phyloP scores from a whole-genome alignment of 1,140 invertebrate genomes.

The Leguminivora glycinivorella region DNA sequence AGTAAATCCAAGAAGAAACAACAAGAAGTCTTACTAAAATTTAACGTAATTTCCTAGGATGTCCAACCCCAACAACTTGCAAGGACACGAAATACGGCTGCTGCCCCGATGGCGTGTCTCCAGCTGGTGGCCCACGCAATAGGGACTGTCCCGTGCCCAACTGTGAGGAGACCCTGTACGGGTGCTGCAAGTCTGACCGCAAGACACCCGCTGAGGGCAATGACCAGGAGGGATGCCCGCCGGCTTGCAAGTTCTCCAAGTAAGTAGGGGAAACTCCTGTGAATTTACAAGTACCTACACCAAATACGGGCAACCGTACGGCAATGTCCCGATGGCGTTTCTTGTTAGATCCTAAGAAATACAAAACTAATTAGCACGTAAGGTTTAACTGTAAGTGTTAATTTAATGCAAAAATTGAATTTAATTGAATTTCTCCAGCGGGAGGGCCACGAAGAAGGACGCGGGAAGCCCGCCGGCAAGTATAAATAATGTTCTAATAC shows the following conservation, averaged over 20 bases:
- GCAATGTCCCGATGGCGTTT: too few species aligned
- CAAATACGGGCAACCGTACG: too few species aligned
- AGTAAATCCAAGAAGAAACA: too few species aligned
- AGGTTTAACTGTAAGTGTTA: too few species aligned
- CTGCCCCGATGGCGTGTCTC: slow-evolving; percentile 92
- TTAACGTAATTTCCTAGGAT: slow-evolving; percentile 72
- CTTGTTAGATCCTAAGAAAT: too few species aligned
- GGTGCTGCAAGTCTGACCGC: slow-evolving; percentile 90
- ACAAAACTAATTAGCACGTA: too few species aligned
- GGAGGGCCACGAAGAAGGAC: too few species aligned
- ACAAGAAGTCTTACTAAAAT: too few species aligned
- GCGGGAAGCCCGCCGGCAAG: too few species aligned
- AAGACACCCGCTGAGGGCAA: slow-evolving; percentile 89
- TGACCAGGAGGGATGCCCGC: slow-evolving; percentile 89
- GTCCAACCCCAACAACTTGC: slow-evolving; percentile 86
- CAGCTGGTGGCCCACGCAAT: slow-evolving; percentile 85
- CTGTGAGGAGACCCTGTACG: slow-evolving; percentile 89
- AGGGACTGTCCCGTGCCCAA: slow-evolving; percentile 88
- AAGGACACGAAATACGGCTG: slow-evolving; percentile 92
- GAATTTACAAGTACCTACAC: too few species aligned
- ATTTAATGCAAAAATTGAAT: too few species aligned
- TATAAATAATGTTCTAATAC: not conserved
- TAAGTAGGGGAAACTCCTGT: slow-evolving; percentile 54
- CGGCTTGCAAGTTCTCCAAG: slow-evolving; percentile 82
- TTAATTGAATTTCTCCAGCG: too few species aligned